Evolutionary conservation across 2,113 vertebrate species (phyloP), one percentile per base, ranked within the genome.

Genomic region (Hippotragus niger): DNA sequence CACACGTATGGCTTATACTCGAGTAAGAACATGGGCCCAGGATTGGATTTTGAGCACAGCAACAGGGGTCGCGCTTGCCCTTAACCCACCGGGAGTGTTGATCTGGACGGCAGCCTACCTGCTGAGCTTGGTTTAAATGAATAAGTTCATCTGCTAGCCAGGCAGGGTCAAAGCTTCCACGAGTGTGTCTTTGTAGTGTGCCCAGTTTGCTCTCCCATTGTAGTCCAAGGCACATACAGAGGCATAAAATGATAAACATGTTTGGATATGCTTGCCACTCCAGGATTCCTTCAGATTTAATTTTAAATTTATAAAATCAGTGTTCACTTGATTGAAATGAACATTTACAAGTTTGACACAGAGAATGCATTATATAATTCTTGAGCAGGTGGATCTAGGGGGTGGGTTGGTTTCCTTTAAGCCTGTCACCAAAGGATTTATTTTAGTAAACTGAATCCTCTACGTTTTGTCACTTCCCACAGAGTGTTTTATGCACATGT

Each of bases 401-500:
- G 81, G 16, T 7, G 40, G 71, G 67, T 9, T 29, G 23, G 21
- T 25, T 81, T 60, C 17, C 29, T 58, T 84, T 45, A 62, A 84
- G 52, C 19, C 60, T 94, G 67, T 88, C 29, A 90, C 19, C 31
- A 53, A 95, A 62, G 85, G 57, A 60, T 93, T 67, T 74, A 78
- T 76, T 83, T 94, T 96, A 83, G 50, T 76, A 87, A 81, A 52
- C 96, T 81, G 80, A 92, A 95, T 90, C 53, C 81, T 86, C n/a
- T 90, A 8, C 15, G 50, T 94, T 95, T 90, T 53, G 36, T 88
- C 82, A 53, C 80, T 92, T 89, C 58, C 52, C 43, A 82, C 27
- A 29, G 88, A 82, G 47, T 52, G 82, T 95, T 89, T 60, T 80
- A 78, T 43, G 47, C 11, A 55, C 14, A 53, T 36, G 31, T 83